Conservation (phyloP, 2,797 vertebrate species). For the Lutjanus campechanus region DNA sequence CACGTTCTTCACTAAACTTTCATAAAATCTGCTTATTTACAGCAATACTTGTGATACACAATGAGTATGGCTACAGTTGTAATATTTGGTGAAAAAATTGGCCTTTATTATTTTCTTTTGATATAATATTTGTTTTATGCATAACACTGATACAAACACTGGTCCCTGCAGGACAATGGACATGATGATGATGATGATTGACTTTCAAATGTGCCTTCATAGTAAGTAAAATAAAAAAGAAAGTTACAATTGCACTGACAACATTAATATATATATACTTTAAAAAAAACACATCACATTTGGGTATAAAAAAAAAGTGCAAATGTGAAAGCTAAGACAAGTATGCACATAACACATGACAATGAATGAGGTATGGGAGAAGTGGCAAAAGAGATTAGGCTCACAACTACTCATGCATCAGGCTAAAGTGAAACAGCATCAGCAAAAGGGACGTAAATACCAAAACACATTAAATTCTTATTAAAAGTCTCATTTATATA, state of each 20-base stretch:
- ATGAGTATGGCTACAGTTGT: slow-evolving; percentile 79
- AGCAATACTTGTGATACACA: slow-evolving; percentile 66
- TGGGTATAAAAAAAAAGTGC: slow-evolving; percentile 75
- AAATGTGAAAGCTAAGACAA: slow-evolving; percentile 81
- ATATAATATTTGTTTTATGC: slow-evolving; percentile 54
- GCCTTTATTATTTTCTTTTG: slow-evolving; percentile 86
- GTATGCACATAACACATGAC: slow-evolving; percentile 72
- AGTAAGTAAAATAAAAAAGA: slow-evolving; percentile 65
- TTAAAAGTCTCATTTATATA: background rate
- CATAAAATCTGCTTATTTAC: slow-evolving; percentile 10
- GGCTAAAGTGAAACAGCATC: slow-evolving; percentile 75
- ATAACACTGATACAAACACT: slow-evolving; percentile 79
- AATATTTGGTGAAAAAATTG: slow-evolving; percentile 76
- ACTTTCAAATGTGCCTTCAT: slow-evolving; percentile 75
- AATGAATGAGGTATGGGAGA: slow-evolving; percentile 78
- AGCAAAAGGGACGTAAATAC: slow-evolving; percentile 29
- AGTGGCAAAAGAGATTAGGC: slow-evolving; percentile 73
- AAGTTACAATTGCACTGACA: slow-evolving; percentile 80
- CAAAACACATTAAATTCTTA: background rate
- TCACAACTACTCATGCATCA: slow-evolving; percentile 77
- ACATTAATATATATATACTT: slow-evolving; percentile 59
- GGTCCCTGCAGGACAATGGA: slow-evolving; percentile 61
- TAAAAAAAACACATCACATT: slow-evolving; percentile 71
- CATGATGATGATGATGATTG: slow-evolving; percentile 55
- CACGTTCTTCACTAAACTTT: background rate